Base-by-base conservation (phyloP, 2,888 invertebrate species). In the Orthosia cruda region DNA sequence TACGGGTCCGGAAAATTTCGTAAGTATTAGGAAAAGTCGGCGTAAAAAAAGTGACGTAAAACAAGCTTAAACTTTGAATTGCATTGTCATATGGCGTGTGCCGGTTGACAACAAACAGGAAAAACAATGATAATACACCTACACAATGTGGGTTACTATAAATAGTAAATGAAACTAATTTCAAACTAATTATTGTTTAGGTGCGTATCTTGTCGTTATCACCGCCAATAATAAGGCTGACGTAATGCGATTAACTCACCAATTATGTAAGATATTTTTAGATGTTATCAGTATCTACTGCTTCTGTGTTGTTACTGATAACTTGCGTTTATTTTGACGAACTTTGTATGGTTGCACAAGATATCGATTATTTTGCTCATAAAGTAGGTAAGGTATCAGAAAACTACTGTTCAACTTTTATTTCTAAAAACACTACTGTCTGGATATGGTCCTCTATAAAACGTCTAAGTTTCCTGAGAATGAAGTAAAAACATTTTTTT, bases 151-250 rank as follows among this genome's bases (percentile, higher is more conserved):
- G 45, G 58, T 72, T 65, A 71, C 67, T 69, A 68, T 71, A 71
- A 87, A 59, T 74, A 71, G 67, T 78, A 69, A 77, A 74, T 65
- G 49, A 49, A 66, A 73, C 54, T 55, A 63, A 66, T 63, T 70
- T 50, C n/a, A 18, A 32, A 18, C 11, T 54, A 62, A 64, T 52
- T 65, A 15, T 75, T 61, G 40, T 67, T 61, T 77, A 73, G 64
- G 74, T 67, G 80, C 67, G 52, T 70, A 65, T 65, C 74, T 64
- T 67, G 40, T 47, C 63, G 69, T 79, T 90, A 90, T 89, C 88
- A 74, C 47, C n/a, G 71, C 64, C 64, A 87, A 83, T 88, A 87
- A 76, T 81, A 84, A 82, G 52, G 64, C 65, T 88, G 81, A 87
- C 80, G 86, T 85, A 76, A 86, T 57, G 55, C 65, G 70, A 83